Conservation (phyloP, 2,797 vertebrate genomes). For the Epinephelus awoara region DNA sequence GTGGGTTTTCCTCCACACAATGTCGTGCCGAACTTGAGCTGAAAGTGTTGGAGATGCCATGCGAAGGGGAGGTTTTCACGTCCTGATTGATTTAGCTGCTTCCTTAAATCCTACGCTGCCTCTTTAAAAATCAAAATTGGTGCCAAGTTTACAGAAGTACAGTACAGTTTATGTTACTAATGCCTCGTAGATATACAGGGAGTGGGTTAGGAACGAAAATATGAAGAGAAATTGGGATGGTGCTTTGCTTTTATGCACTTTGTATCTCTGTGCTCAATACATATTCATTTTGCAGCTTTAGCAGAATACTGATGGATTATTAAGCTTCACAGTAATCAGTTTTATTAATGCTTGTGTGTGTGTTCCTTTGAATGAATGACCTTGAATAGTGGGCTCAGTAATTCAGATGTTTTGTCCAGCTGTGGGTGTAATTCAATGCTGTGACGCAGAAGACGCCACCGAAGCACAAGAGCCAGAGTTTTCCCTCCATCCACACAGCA, state of each 20-base stretch:
- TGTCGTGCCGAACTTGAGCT: conserved; percentile 41
- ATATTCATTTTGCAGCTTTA: neutral
- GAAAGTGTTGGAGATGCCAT: conserved; percentile 19
- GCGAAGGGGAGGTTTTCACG: conserved; percentile 18
- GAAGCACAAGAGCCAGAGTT: conserved; percentile 45
- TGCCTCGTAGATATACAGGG: neutral
- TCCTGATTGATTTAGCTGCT: conserved; percentile 3
- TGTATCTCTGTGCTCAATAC: conserved; percentile 20
- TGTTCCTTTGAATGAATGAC: conserved; percentile 29
- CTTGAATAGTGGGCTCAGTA: conserved; percentile 24
- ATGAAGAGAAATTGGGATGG: conserved; percentile 2
- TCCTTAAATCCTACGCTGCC: conserved; percentile 14
- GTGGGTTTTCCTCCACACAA: conserved; percentile 53
- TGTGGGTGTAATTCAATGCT: conserved; percentile 74
- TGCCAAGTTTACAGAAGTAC: conserved; percentile 31
- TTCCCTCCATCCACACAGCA: conserved; percentile 40
- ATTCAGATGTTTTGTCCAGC: conserved; percentile 72
- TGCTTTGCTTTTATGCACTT: conserved; percentile 31
- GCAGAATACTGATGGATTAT: neutral
- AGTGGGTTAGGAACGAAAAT: neutral
- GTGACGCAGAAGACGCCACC: conserved; percentile 48
- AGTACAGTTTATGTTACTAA: neutral
- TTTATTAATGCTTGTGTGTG: neutral
- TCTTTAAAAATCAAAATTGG: conserved; percentile 3
- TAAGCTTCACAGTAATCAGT: conserved; percentile 7